phyloP scores from a whole-genome alignment of 2,113 vertebrate genomes.

The Nycticebus coucang region DNA sequence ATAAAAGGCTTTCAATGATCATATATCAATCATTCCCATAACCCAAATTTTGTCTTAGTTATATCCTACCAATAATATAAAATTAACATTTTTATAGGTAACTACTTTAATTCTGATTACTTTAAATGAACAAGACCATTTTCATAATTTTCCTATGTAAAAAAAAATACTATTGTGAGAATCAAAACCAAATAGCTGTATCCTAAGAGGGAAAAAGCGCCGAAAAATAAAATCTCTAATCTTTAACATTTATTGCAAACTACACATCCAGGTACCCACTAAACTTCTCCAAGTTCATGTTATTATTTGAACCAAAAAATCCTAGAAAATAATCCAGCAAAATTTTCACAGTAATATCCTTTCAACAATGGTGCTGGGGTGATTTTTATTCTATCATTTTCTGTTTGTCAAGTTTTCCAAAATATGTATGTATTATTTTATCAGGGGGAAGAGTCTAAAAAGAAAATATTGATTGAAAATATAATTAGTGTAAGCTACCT shows the following conservation, averaged over 20 bases:
- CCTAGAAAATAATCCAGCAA: neutral
- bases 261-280: neutral
- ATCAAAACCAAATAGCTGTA: conserved; percentile 9
- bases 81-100: conserved; percentile 38
- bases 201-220: neutral
- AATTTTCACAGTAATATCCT: conserved; percentile 32
- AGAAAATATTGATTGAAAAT: conserved; percentile 6
- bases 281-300: conserved; percentile 2
- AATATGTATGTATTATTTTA: neutral
- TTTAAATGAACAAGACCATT: conserved; percentile 27
- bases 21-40: neutral
- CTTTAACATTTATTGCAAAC: neutral
- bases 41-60: neutral
- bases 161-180: neutral
- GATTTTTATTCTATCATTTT: conserved; percentile 42
- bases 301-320: neutral
- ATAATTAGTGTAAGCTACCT: neutral
- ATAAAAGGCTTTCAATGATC: conserved; percentile 12
- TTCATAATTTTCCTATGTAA: conserved; percentile 25
- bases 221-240: conserved; percentile 56
- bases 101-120: conserved; percentile 3
- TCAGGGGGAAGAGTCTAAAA: neutral
- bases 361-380: neutral
- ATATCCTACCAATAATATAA: neutral
- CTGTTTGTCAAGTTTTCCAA: conserved; percentile 31